Base-by-base conservation (phyloP, 2,888 invertebrate species). In the Tipula unca region DNA sequence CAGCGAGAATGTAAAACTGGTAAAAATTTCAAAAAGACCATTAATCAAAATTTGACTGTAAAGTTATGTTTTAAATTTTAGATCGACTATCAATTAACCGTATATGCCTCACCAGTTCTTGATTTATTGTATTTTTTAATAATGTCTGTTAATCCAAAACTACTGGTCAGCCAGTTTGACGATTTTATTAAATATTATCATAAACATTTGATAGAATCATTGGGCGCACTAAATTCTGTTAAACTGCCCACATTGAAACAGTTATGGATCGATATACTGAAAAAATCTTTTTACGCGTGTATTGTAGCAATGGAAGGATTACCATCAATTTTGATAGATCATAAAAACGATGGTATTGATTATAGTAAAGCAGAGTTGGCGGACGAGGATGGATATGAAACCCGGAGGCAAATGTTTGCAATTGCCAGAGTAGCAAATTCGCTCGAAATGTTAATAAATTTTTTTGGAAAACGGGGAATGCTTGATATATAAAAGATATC, bases 81-180 rank as follows among this genome's bases (percentile, higher is more conserved):
- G 89, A 88, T 89, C 85, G 89, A 89, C 85, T 89, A 87, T 86
- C 89, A 89, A 87, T 89, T 89, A 86, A 88, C 89, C 0, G 89
- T 87, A 85, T 89, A 86, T 86, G 89, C 89, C 14, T 89, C 89
- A 25, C 88, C 89, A 2, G 89, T 89, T 25, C 88, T 89, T 85
- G 89, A 89, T 87, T 88, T 88, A 86, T 89, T 89, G 85, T 89
- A 88, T 86, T 88, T 89, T 85, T 87, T 89, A 14, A 89, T 89
- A 86, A 87, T 88, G 17, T 89, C 89, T 3, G 88, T 88, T 87
- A 87, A 87, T 36, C 86, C 86, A 14, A 87, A 88, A 85, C 87
- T 89, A 4, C 88, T 88, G 29, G 14, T 86, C 35, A 86, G 87
- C 32, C 87, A 87, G 36, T 86, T 87, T n/a, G 87, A 88, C 32